Evolutionary conservation across 2,888 invertebrate genomes (phyloP).

Genomic region (Pocota personata): DNA sequence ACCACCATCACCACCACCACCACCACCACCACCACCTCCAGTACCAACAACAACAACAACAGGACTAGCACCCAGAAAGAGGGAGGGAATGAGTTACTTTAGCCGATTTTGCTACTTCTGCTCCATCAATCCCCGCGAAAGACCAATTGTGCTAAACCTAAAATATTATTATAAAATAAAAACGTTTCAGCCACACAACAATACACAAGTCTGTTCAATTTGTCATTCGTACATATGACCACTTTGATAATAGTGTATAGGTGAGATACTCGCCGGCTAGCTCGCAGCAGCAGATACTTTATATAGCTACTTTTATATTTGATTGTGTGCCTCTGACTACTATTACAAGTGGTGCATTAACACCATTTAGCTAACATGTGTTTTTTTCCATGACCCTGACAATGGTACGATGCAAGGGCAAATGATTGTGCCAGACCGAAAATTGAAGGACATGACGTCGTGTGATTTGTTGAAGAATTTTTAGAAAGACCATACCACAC

Average conservation of each 20-base stretch:
- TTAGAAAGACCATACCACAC: background rate
- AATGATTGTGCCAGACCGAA: slow-evolving; percentile 20
- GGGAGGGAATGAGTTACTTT: slow-evolving; percentile 33
- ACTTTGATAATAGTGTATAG: slow-evolving; percentile 13
- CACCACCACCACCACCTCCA: no score
- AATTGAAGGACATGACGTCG: slow-evolving; percentile 8
- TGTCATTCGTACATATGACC: background rate
- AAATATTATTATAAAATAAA: slow-evolving; percentile 6
- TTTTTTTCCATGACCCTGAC: slow-evolving; percentile 67
- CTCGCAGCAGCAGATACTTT: no score
- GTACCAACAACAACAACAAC: background rate
- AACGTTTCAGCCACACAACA: background rate
- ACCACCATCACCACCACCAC: slow-evolving; percentile 13
- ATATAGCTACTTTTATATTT: slow-evolving; percentile 22
- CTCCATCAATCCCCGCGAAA: slow-evolving; percentile 44
- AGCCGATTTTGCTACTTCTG: slow-evolving; percentile 20
- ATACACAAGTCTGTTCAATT: background rate
- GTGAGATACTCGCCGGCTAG: slow-evolving; percentile 22
- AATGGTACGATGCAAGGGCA: slow-evolving; percentile 43
- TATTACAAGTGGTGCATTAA: slow-evolving; percentile 49
- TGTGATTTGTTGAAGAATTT: background rate
- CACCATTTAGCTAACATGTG: slow-evolving; percentile 41
- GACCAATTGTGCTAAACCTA: slow-evolving; percentile 11
- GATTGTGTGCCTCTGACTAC: slow-evolving; percentile 29
- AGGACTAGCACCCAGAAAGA: slow-evolving; percentile 16